Evolutionary conservation across 1,140 invertebrate genomes (phyloP), one percentile per base, ranked within the genome.

Genomic region (Lanistes nyassanus): DNA sequence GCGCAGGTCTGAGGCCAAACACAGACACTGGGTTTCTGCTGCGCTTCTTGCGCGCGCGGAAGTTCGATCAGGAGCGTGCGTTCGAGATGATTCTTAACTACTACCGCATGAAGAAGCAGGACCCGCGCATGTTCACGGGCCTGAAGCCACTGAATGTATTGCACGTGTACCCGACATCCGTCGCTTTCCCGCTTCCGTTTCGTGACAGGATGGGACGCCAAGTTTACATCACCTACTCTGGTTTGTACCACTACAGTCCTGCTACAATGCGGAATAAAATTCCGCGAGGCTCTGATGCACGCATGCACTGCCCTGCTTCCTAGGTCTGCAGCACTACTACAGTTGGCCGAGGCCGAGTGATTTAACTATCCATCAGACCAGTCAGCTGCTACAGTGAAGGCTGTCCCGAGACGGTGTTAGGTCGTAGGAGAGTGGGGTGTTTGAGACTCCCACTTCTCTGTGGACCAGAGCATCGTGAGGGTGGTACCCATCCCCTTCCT

Each of bases 41-140:
- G 76, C 92, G 94, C 75, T 97, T 96, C 89, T 89, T 97, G 51
- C 92, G 94, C 85, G 95, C 95, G 55, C 91, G 94, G 77, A 96
- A 96, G 89, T 95, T 94, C 87, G 92, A 94, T 80, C 91, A 97
- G 23, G 94, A 94, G 0, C 91, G 94, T 82, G 94, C 96, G 0
- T 94, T 95, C 82, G 93, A 94, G 66, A 94, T 96, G 92, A 88
- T 97, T 64, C 94, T 96, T 84, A 92, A 93, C 23, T 97, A 97
- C 84, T 90, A 97, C 21, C 93, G 93, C 13, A 94, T 96, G 74
- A 91, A 95, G 93, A 62, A 91, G 92, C 60, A 93, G 72, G 93
- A 95, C 82, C 90, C 92, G 21, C 92, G 93, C 51, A 89, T 96
- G 80, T 93, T 94, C 87, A 87, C 90, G 11, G 92, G 93, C 80